A percentile compares a stretch with the other conserved stretches of the same genome.
phyloP scores from a whole-genome alignment of 1,140 invertebrate genomes.

The Parasteatoda tepidariorum region DNA sequence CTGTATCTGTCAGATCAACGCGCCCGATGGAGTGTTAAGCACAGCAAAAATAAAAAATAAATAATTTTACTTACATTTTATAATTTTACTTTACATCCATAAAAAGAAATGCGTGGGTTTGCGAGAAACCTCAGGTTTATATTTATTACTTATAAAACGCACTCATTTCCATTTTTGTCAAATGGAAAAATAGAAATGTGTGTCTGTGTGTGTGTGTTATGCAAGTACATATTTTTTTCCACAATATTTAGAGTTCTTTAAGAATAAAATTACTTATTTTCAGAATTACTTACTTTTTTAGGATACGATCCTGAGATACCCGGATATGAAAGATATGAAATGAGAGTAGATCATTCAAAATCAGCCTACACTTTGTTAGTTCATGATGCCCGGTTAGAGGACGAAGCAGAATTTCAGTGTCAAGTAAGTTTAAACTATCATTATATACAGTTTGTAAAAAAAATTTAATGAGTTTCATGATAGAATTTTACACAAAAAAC shows the following conservation, averaged over 20 bases:
- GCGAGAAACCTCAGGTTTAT: neutral
- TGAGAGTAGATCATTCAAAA: slow-evolving; percentile 81
- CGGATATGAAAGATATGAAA: slow-evolving; percentile 84
- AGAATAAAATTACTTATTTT: neutral
- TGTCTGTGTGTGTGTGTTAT: neutral
- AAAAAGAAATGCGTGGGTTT: neutral
- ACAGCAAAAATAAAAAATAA: too few species aligned
- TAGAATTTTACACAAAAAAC: too few species aligned
- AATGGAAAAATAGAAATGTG: neutral
- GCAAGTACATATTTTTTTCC: neutral
- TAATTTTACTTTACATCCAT: too few species aligned
- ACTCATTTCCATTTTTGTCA: too few species aligned
- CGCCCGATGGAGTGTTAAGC: too few species aligned
- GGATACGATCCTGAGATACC: slow-evolving; percentile 84
- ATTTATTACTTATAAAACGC: neutral
- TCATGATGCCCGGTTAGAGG: slow-evolving; percentile 82
- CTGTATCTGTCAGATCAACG: too few species aligned
- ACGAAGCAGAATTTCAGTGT: slow-evolving; percentile 93
- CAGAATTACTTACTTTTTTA: slow-evolving; percentile 67
- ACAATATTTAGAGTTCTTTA: neutral
- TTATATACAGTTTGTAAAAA: too few species aligned
- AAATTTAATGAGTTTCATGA: too few species aligned
- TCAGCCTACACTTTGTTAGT: slow-evolving; percentile 89
- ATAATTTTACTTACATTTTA: too few species aligned
- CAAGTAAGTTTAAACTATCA: slow-evolving; percentile 73